Percentiles rank a stretch among this genome's conserved stretches.
Conservation (phyloP, 2,888 invertebrate genomes). For the Agrotis segetum region DNA sequence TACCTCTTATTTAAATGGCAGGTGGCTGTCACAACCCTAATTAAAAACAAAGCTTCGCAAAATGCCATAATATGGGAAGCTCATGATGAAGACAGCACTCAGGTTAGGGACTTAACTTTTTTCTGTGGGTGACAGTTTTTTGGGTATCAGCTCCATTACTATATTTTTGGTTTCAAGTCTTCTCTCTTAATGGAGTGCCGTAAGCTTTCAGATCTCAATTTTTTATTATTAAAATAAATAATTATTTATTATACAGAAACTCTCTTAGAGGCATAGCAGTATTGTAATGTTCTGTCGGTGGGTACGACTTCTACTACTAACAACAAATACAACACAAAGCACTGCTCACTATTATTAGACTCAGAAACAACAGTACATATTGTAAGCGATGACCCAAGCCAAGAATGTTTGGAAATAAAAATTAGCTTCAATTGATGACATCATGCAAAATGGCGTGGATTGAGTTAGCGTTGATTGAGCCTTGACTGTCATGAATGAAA, state of each 20-base stretch:
- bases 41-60: conserved; percentile 3
- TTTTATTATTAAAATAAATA: too few species aligned
- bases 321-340: too few species aligned
- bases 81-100: not conserved
- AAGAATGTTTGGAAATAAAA: conserved; percentile 10
- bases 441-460: conserved; percentile 31
- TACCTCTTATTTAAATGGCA: not conserved
- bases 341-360: not conserved
- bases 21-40: conserved; percentile 10
- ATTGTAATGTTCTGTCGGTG: too few species aligned
- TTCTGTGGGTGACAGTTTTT: not conserved
- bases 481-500: conserved; percentile 45
- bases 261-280: too few species aligned
- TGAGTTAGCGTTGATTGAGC: conserved; percentile 25
- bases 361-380: not conserved
- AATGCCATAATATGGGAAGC: not conserved
- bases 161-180: too few species aligned
- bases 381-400: conserved; percentile 18
- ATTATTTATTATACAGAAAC: too few species aligned
- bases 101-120: too few species aligned
- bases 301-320: too few species aligned
- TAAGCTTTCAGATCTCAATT: too few species aligned
- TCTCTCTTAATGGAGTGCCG: too few species aligned
- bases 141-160: not conserved
- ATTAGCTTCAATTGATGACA: conserved; percentile 39